These are phyloP conservation scores for Papilio aristodemus DNA, from an alignment of 1,140 invertebrate species.

Conservation along the genomic window DNA sequence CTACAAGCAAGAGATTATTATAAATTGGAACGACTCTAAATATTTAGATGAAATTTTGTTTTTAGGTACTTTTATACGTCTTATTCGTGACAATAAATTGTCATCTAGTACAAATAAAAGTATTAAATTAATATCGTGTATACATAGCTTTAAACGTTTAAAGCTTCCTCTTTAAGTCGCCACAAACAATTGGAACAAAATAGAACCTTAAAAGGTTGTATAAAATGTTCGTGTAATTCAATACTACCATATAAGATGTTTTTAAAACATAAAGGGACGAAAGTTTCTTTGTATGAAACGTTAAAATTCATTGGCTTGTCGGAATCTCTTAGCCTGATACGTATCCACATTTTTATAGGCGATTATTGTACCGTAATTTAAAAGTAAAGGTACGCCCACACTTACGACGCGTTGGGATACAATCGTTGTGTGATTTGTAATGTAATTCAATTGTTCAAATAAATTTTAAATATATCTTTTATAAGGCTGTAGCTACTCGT, in stretches of 20 bases:
- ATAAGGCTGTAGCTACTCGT: background rate
- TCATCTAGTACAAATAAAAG: no score
- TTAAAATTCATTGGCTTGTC: constrained; percentile 21
- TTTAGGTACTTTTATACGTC: no score
- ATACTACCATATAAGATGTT: background rate
- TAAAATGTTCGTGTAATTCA: constrained; percentile 10
- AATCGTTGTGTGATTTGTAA: background rate
- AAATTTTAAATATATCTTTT: background rate
- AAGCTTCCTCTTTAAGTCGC: background rate
- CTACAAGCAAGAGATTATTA: no score
- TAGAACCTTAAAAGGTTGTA: constrained; percentile 16
- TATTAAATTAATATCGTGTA: background rate
- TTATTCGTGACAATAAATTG: no score
- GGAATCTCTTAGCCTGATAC: constrained; percentile 19
- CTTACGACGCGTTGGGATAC: constrained; percentile 16
- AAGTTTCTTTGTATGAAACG: constrained; percentile 16
- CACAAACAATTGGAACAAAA: constrained; percentile 3
- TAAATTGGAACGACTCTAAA: no score
- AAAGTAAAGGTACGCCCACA: constrained; percentile 34
- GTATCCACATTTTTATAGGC: constrained; percentile 35
- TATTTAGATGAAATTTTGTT: no score
- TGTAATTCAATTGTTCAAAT: constrained; percentile 8
- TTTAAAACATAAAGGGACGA: constrained; percentile 6
- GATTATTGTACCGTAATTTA: constrained; percentile 35
- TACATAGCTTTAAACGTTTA: background rate